Evolutionary conservation across 2,888 invertebrate species (phyloP).

Genomic region (Sphaerolaimus hirsutus): DNA sequence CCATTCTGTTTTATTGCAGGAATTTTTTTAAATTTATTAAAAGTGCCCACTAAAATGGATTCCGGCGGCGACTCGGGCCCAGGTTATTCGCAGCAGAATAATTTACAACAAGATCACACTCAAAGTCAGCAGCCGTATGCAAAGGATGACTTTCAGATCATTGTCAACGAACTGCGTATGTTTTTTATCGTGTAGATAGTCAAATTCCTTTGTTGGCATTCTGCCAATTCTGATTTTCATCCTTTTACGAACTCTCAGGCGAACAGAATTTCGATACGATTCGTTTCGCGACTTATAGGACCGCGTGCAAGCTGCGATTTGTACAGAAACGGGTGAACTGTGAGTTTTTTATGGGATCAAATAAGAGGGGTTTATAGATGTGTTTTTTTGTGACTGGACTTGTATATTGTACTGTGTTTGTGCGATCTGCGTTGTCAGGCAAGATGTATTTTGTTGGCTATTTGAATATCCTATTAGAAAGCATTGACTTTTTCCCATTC

Average conservation of each 20-base stretch:
- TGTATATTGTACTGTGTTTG: too few species aligned
- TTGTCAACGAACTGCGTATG: conserved; percentile 3
- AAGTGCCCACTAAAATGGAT: too few species aligned
- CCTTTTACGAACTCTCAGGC: conserved; percentile 10
- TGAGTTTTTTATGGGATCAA: conserved; percentile 29
- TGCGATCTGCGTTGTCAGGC: too few species aligned
- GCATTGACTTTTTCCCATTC: too few species aligned
- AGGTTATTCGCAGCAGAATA: too few species aligned
- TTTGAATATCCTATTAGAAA: too few species aligned
- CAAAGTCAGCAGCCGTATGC: neutral
- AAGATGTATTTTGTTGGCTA: too few species aligned
- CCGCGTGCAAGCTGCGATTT: conserved; percentile 83
- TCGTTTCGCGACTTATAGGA: conserved; percentile 85
- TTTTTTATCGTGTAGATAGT: neutral
- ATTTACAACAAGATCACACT: too few species aligned
- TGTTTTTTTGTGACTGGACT: neutral
- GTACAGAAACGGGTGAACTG: conserved; percentile 90
- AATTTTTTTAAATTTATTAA: too few species aligned
- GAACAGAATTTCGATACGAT: conserved; percentile 74
- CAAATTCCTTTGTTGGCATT: neutral
- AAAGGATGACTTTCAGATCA: conserved; percentile 3
- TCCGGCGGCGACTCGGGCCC: too few species aligned
- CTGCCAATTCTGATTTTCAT: neutral
- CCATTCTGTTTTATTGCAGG: too few species aligned
- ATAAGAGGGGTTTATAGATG: neutral